A percentile compares a stretch with the other conserved stretches of the same genome.
Evolutionary conservation across 2,888 invertebrate species (phyloP).

Genomic region (Trachelus stipa): DNA sequence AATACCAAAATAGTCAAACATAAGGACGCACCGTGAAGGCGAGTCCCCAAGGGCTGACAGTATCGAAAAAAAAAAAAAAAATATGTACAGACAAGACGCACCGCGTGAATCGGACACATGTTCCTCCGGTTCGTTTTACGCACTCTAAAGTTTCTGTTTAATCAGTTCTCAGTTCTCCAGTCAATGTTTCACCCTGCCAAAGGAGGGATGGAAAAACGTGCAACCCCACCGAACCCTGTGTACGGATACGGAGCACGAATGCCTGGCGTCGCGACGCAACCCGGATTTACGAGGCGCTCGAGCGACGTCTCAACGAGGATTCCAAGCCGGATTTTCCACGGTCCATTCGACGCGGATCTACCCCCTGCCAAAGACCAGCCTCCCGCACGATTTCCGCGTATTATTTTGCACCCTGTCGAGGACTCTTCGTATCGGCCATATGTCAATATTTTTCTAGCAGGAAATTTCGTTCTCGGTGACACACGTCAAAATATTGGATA

Average conservation of each 20-base stretch:
- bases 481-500: background rate
- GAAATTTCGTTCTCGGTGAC: background rate
- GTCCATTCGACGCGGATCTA: background rate
- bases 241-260: background rate
- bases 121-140: constrained; percentile 3
- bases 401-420: background rate
- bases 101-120: constrained; percentile 24
- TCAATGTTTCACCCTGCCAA: background rate
- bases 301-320: background rate
- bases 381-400: background rate
- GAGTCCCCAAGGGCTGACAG: background rate
- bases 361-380: background rate
- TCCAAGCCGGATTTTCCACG: background rate
- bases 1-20: background rate
- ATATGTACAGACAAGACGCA: background rate
- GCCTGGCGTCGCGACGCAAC: too few relatives aligned
- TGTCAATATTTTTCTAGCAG: background rate
- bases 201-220: background rate
- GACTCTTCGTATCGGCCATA: background rate
- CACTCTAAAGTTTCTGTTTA: background rate
- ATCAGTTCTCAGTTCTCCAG: background rate
- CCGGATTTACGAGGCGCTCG: background rate
- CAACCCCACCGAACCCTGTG: background rate
- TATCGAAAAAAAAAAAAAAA: background rate
- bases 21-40: background rate